Evolutionary conservation across 1,140 invertebrate genomes (phyloP), one percentile per base, ranked within the genome.

Genomic region (Laodelphax striatellus): DNA sequence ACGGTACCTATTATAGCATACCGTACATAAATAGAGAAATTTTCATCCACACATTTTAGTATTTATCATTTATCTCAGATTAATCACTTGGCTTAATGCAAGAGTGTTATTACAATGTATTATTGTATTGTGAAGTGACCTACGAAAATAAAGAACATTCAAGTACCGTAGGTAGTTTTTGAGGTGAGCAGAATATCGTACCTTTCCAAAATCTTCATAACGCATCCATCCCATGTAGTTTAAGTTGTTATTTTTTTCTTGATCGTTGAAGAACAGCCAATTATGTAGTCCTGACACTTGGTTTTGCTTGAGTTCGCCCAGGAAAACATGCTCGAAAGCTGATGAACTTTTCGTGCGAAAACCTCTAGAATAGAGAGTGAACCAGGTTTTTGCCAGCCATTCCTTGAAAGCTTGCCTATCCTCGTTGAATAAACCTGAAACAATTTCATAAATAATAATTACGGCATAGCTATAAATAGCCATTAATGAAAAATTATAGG

Each of bases 251-350:
- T 74, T 77, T 17, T 69, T 66, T 75, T 95, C 91, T 74, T 90
- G 83, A 56, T 80, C 77, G 34, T 80, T 79, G 57, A 89, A 91
- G 69, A 87, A 90, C n/a, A 94, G 77, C 91, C 91, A 94, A 70
- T 92, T 93, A 70, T 94, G 91, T 57, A 94, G 76, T 11, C 92
- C 92, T 67, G 77, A 78, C 38, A 94, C 80, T 67, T 86, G 81
- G n/a, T 80, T 73, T 67, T 82, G 81, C 38, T 75, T 70, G 0
- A 90, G 74, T 78, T 94, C 91, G 0, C 88, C 85, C 1, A 94
- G 75, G 70, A 93, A 94, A 21, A 90, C 80, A 66, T 94, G 91
- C 71, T 94, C 91, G 68, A 94, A 92, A 1, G 87, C 90, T 22
- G 84, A 86, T 64, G 88, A 91, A 17, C 87, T 84, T 9, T 87